These are phyloP conservation scores for Plodia interpunctella DNA, from an alignment of 1,140 invertebrate genomes.

Conservation along the genomic window DNA sequence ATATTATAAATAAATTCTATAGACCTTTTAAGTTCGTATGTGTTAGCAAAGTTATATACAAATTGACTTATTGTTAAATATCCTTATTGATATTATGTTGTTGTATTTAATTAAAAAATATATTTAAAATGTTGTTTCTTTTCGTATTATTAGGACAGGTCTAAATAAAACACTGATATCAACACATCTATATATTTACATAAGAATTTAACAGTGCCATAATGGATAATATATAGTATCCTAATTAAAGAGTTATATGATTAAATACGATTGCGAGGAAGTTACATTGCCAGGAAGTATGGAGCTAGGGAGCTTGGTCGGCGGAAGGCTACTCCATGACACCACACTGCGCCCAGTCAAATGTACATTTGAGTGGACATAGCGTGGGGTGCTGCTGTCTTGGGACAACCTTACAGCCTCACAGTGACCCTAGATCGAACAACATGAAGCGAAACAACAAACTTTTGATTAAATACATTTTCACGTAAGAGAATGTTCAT, in stretches of 20 bases:
- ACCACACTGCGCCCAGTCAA: slow-evolving; percentile 66
- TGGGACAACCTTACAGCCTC: slow-evolving; percentile 38
- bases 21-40: no score
- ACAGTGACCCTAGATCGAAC: slow-evolving; percentile 34
- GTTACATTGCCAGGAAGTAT: slow-evolving; percentile 50
- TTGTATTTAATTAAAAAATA: no score
- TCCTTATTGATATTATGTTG: not conserved
- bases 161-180: slow-evolving; percentile 60
- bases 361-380: slow-evolving; percentile 67
- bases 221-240: slow-evolving; percentile 56
- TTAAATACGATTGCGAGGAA: slow-evolving; percentile 34
- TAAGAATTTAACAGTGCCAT: slow-evolving; percentile 75
- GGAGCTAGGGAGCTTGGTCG: slow-evolving; percentile 42
- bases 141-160: not conserved
- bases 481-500: slow-evolving; percentile 16
- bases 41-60: no score
- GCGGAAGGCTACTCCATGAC: slow-evolving; percentile 44
- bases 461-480: slow-evolving; percentile 28
- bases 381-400: slow-evolving; percentile 70
- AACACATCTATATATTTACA: slow-evolving; percentile 77
- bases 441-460: slow-evolving; percentile 21
- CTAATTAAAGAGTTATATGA: slow-evolving; percentile 50
- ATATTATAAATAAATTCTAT: not conserved
- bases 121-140: no score
- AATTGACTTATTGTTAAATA: not conserved